phyloP scores from a whole-genome alignment of 2,113 vertebrate species.

The Dipodomys stephensi region DNA sequence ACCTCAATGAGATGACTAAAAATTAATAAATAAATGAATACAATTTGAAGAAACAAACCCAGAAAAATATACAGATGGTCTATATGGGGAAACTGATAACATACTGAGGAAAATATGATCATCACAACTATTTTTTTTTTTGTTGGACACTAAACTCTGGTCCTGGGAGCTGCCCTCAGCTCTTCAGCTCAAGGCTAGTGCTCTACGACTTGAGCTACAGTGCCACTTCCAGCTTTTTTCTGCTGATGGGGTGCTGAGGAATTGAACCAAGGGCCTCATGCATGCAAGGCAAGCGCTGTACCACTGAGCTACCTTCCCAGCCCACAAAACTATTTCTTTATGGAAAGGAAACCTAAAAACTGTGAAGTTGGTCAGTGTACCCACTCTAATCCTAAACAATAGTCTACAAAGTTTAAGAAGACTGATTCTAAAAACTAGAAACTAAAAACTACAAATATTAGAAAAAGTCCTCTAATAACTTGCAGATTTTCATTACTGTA shows the following conservation, averaged over 20 bases:
- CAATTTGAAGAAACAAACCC: not conserved
- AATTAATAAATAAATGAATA: not conserved
- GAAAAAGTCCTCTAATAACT: not conserved
- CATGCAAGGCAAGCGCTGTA: too few species aligned
- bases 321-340: not conserved
- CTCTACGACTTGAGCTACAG: too few species aligned
- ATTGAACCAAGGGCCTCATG: too few species aligned
- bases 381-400: not conserved
- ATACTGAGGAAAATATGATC: not conserved
- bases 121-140: too few species aligned
- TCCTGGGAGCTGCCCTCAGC: too few species aligned
- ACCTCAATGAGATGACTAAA: not conserved
- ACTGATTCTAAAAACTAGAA: constrained; percentile 3
- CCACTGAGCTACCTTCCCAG: too few species aligned
- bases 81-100: not conserved
- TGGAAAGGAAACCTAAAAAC: not conserved
- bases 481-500: not conserved
- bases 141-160: too few species aligned
- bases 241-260: too few species aligned
- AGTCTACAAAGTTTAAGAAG: not conserved
- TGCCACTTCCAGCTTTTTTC: too few species aligned
- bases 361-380: not conserved
- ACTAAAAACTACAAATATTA: not conserved
- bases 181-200: too few species aligned
- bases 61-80: not conserved